Conservation (phyloP, 2,888 invertebrate genomes). For the Cheilosia variabilis region DNA sequence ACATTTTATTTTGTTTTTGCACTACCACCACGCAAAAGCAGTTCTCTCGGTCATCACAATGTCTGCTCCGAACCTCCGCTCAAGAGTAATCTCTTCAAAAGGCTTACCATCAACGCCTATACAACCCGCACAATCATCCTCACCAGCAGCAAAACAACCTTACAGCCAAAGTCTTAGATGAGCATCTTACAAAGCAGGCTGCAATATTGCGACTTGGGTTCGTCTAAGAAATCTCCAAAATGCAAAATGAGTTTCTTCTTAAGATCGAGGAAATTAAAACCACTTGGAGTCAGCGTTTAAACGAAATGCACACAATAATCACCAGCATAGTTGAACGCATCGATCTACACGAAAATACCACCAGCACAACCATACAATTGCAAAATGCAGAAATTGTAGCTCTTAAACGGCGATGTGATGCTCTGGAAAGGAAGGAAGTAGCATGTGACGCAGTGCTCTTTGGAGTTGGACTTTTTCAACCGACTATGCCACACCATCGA, state of each 20-base stretch:
- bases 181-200: slow-evolving; percentile 7
- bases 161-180: background rate
- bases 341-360: background rate
- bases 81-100: background rate
- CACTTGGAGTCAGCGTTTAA: slow-evolving; percentile 1
- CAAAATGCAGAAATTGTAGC: slow-evolving; percentile 13
- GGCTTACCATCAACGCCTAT: background rate
- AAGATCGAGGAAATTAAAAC: slow-evolving; percentile 9
- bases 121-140: background rate
- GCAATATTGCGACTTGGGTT: background rate
- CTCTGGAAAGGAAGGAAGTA: background rate
- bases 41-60: background rate
- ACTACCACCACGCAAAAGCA: background rate
- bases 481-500: background rate
- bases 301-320: background rate
- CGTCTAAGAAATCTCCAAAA: background rate
- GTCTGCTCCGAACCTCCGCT: background rate
- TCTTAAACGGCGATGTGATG: slow-evolving; percentile 18
- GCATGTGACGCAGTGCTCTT: too few relatives aligned
- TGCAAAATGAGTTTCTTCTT: slow-evolving; percentile 9
- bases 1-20: background rate
- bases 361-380: slow-evolving; percentile 2
- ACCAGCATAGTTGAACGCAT: slow-evolving; percentile 10
- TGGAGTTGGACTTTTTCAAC: background rate
- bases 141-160: background rate